Evolutionary conservation across 2,797 vertebrate genomes (phyloP).

Genomic region (Sphaeramia orbicularis): DNA sequence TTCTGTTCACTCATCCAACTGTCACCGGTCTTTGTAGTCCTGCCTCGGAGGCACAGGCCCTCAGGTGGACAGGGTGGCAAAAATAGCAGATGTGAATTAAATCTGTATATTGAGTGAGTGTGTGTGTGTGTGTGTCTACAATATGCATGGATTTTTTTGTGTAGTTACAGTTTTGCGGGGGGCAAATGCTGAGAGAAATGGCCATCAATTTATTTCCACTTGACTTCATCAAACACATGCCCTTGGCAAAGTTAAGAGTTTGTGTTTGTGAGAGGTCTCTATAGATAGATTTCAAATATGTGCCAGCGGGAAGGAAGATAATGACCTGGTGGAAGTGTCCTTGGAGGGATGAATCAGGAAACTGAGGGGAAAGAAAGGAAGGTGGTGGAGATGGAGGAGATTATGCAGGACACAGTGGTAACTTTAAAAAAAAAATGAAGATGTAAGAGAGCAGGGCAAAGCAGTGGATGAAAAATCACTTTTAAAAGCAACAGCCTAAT

Average conservation of each 20-base stretch:
- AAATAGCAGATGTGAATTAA: slow-evolving; percentile 32
- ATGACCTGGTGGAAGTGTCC: slow-evolving; percentile 61
- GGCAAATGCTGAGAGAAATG: not conserved
- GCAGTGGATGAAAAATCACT: slow-evolving; percentile 12
- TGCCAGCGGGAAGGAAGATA: slow-evolving; percentile 53
- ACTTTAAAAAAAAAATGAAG: slow-evolving; percentile 26
- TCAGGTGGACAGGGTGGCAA: slow-evolving; percentile 27
- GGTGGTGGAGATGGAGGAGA: slow-evolving; percentile 39
- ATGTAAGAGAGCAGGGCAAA: slow-evolving; percentile 1
- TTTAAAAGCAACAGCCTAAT: slow-evolving; percentile 32
- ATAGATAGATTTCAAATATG: slow-evolving; percentile 47
- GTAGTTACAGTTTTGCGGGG: not conserved
- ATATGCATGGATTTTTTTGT: slow-evolving; percentile 1
- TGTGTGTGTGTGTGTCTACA: slow-evolving; percentile 2
- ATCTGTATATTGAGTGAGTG: not conserved
- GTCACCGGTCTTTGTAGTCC: slow-evolving; percentile 30
- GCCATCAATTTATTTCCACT: slow-evolving; percentile 30
- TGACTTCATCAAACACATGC: slow-evolving; percentile 39
- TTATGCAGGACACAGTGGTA: slow-evolving; percentile 47
- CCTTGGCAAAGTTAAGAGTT: slow-evolving; percentile 24
- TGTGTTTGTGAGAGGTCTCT: slow-evolving; percentile 31
- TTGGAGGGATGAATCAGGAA: slow-evolving; percentile 56
- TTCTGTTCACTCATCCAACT: slow-evolving; percentile 30
- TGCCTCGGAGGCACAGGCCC: slow-evolving; percentile 9
- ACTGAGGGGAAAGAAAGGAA: slow-evolving; percentile 42